Evolutionary conservation across 2,888 invertebrate genomes (phyloP).

Genomic region (Drosophila nigricruria): DNA sequence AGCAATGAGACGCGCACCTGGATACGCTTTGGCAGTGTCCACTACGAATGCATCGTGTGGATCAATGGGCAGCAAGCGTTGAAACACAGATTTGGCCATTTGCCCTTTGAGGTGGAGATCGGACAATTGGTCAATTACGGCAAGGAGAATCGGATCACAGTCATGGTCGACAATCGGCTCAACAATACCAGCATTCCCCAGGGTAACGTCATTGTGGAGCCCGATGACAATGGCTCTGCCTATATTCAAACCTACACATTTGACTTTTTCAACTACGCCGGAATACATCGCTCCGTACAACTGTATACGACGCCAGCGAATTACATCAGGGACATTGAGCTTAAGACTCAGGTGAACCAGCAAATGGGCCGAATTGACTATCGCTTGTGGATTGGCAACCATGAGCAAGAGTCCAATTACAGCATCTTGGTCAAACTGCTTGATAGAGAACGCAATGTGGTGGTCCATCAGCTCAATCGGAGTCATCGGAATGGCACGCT

Average conservation of each 20-base stretch:
- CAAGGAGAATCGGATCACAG: slow-evolving; percentile 91
- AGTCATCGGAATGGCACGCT: slow-evolving; percentile 87
- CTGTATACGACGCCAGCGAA: slow-evolving; percentile 93
- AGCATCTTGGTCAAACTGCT: slow-evolving; percentile 85
- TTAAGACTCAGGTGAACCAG: slow-evolving; percentile 89
- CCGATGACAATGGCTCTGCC: slow-evolving; percentile 87
- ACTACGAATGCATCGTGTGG: slow-evolving; percentile 95
- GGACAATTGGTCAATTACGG: slow-evolving; percentile 89
- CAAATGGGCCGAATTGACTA: slow-evolving; percentile 86
- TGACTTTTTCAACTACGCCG: slow-evolving; percentile 99
- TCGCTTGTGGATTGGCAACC: slow-evolving; percentile 52
- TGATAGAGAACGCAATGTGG: slow-evolving; percentile 87
- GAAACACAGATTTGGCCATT: slow-evolving; percentile 96
- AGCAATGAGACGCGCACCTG: slow-evolving; percentile 88
- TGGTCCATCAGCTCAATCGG: slow-evolving; percentile 86
- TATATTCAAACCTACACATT: slow-evolving; percentile 93
- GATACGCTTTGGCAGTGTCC: slow-evolving; percentile 96
- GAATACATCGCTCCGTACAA: slow-evolving; percentile 96
- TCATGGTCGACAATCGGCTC: slow-evolving; percentile 97
- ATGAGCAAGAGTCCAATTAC: background rate
- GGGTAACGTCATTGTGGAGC: slow-evolving; percentile 88
- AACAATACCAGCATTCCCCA: slow-evolving; percentile 95
- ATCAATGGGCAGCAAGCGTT: slow-evolving; percentile 93
- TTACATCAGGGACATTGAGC: slow-evolving; percentile 93
- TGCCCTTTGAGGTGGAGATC: slow-evolving; percentile 96